Percentiles rank a stretch among this genome's conserved stretches.
phyloP scores from a whole-genome alignment of 2,888 invertebrate species.

The Metallyticus violacea region DNA sequence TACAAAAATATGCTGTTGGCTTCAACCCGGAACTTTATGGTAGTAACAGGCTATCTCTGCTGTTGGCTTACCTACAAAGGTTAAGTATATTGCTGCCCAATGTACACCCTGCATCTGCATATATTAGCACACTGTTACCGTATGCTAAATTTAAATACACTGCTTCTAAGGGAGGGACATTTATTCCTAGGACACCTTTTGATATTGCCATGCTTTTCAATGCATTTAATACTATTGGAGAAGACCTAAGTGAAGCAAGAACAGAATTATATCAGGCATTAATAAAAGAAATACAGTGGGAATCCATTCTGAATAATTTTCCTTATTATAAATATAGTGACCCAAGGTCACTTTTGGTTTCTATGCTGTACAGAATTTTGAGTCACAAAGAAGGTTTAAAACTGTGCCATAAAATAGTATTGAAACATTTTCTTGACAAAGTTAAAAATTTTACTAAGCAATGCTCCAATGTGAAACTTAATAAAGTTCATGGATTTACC shows the following conservation, averaged over 20 bases:
- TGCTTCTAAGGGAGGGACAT: neutral
- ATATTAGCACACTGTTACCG: neutral
- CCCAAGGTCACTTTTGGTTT: neutral
- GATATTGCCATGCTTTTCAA: constrained; percentile 9
- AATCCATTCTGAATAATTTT: neutral
- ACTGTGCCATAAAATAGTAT: neutral
- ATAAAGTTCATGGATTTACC: neutral
- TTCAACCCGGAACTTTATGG: neutral
- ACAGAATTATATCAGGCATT: neutral
- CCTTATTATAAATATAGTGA: neutral
- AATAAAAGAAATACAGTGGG: neutral
- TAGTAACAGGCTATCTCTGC: neutral
- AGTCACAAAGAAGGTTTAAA: neutral
- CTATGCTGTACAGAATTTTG: neutral
- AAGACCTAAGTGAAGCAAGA: neutral
- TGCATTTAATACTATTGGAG: neutral
- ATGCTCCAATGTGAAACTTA: neutral
- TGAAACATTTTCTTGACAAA: constrained; percentile 7
- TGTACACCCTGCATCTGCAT: constrained; percentile 9
- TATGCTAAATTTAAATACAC: constrained; percentile 12
- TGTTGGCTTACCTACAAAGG: neutral
- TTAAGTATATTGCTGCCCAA: neutral
- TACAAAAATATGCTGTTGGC: neutral
- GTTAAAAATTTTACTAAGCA: neutral
- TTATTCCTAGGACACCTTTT: neutral